Evolutionary conservation across 2,797 vertebrate species (phyloP).

Genomic region (Aphelocoma californica): DNA sequence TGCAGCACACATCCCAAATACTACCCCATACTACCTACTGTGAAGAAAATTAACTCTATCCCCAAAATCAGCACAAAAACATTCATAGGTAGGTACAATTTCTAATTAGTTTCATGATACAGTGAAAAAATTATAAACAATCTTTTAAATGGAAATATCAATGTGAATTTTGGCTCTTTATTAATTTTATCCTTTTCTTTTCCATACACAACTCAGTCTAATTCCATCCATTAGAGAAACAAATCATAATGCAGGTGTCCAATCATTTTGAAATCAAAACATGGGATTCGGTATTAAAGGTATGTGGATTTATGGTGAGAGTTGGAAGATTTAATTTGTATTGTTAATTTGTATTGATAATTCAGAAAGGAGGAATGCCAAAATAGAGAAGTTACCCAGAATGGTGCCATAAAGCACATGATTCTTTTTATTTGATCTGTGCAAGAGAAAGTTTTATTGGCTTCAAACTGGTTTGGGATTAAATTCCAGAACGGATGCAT

Average conservation of each 20-base stretch:
- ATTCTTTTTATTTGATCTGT: background rate
- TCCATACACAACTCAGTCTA: background rate
- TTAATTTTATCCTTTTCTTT: background rate
- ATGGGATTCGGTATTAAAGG: background rate
- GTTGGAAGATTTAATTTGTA: background rate
- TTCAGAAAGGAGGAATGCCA: background rate
- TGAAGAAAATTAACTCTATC: background rate
- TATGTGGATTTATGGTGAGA: background rate
- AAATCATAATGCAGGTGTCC: background rate
- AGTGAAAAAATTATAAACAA: background rate
- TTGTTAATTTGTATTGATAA: background rate
- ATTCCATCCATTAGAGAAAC: background rate
- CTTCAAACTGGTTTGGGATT: background rate
- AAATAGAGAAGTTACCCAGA: background rate
- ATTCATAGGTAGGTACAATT: background rate
- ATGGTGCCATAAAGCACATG: fast-evolving
- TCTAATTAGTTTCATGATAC: background rate
- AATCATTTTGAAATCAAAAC: background rate
- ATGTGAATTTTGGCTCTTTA: background rate
- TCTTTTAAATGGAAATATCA: background rate
- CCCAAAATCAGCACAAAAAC: background rate
- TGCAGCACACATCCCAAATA: background rate
- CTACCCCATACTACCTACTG: too few relatives aligned
- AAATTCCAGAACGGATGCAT: background rate
- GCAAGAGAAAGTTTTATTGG: background rate